Evolutionary conservation across 1,140 invertebrate species (phyloP), one percentile per base, ranked within the genome.

Genomic region (Alviniconcha marisindica): DNA sequence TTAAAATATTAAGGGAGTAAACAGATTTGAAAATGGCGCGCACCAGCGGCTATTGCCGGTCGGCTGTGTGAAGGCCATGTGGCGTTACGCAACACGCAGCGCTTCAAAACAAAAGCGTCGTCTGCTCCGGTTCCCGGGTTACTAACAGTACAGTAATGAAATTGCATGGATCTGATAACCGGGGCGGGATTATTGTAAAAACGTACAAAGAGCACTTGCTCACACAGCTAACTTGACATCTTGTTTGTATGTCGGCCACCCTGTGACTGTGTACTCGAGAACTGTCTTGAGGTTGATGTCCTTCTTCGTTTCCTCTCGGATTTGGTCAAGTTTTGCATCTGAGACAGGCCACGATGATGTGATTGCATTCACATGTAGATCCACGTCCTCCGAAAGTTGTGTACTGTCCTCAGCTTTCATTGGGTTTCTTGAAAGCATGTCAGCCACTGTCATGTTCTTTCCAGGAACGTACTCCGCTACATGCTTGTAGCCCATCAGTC

Each of bases 371-470:
- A 40, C 24, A 81, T 71, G 71, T 24, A 42, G 12, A 77, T 69
- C 56, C 66, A 86, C 51, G 77, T 80, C 44, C 48, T 76, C 10
- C 12, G 33, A 21, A 18, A 73, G 40, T 4, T 0, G n/a, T n/a
- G n/a, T 40, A n/a, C n/a, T 38, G 5, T n/a, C 18, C 14, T 3
- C n/a, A 5, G 12, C 7, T 33, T 74, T 66, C 21, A 79, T 1
- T 5, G 81, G 83, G 36, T n/a, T 56, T 38, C 81, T 33, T 18
- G 84, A 87, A 2, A 87, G 56, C 12, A 81, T 84, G n/a, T 86
- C 85, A 7, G 85, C 54, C 1, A 87, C 81, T 42, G 81, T 56
- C 63, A 87, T 28, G 1, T 71, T 40, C 83, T 86, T 84, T 38
- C 85, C 85, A 48, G 83, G 83, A 0, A 81, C 69, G 56, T 86